phyloP scores from a whole-genome alignment of 2,888 invertebrate genomes.

The Sisyra terminalis region DNA sequence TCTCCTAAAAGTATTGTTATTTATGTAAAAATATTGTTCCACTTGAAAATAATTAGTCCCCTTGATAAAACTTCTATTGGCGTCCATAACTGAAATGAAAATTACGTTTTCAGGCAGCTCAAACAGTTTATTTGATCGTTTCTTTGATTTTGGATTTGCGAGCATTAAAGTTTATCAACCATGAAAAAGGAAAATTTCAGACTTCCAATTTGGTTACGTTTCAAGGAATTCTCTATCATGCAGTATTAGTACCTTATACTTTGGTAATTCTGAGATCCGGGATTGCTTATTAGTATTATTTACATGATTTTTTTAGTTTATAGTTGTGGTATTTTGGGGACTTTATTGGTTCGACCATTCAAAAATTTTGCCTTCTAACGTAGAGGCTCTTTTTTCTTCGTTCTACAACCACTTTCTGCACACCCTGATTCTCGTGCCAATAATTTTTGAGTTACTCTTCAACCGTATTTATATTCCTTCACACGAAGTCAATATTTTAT shows the following conservation, averaged over 20 bases:
- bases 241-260: constrained; percentile 1
- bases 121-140: constrained; percentile 3
- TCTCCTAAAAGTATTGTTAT: too few species aligned
- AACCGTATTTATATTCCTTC: neutral
- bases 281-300: too few species aligned
- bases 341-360: neutral
- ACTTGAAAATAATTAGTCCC: too few species aligned
- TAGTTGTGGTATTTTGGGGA: neutral
- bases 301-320: neutral
- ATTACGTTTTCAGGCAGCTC: constrained; percentile 3
- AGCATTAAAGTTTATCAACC: neutral
- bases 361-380: neutral
- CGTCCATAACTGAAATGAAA: too few species aligned
- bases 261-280: constrained; percentile 7
- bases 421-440: neutral
- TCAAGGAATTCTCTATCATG: constrained; percentile 3
- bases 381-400: neutral
- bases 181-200: neutral
- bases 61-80: too few species aligned
- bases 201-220: neutral
- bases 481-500: neutral
- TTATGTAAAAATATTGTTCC: too few species aligned
- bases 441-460: constrained; percentile 1
- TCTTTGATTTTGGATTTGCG: constrained; percentile 1
- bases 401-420: neutral